These are phyloP conservation scores for Bothrops jararaca DNA, from an alignment of 2,113 vertebrate genomes.

Conservation along the genomic window DNA sequence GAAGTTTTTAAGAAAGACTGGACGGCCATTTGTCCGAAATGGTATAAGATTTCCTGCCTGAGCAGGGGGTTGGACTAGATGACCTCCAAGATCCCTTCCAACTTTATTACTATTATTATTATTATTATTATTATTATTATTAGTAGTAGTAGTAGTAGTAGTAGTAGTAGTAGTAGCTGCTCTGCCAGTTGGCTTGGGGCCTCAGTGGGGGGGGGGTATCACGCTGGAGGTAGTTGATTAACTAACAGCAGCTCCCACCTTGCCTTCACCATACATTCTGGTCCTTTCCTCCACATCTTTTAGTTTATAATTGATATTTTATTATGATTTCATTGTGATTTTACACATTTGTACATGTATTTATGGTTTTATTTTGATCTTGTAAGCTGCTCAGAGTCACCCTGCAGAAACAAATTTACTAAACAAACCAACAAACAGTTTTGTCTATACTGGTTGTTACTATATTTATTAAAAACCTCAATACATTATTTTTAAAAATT, in stretches of 20 bases:
- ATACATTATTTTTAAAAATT: not conserved
- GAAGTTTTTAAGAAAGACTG: too few species aligned
- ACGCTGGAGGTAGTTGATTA: not conserved
- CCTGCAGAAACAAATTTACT: not conserved
- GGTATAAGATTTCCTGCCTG: too few species aligned
- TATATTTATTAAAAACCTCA: not conserved
- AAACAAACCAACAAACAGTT: not conserved
- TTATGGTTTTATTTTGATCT: not conserved
- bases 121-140: too few species aligned
- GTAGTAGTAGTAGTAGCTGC: too few species aligned
- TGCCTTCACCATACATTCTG: not conserved
- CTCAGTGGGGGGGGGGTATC: not conserved
- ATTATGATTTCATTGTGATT: not conserved
- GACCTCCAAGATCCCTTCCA: too few species aligned
- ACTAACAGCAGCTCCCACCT: not conserved
- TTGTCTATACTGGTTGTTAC: not conserved
- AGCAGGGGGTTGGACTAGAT: too few species aligned
- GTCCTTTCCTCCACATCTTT: not conserved
- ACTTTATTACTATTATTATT: too few species aligned
- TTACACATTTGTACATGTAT: not conserved
- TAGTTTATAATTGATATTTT: not conserved
- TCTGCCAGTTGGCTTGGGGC: not conserved
- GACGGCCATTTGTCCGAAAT: too few species aligned
- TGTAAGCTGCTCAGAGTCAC: not conserved
- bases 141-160: too few species aligned